Base-by-base conservation (phyloP, 1,140 invertebrate genomes). In the Zaprionus lachaisei region DNA sequence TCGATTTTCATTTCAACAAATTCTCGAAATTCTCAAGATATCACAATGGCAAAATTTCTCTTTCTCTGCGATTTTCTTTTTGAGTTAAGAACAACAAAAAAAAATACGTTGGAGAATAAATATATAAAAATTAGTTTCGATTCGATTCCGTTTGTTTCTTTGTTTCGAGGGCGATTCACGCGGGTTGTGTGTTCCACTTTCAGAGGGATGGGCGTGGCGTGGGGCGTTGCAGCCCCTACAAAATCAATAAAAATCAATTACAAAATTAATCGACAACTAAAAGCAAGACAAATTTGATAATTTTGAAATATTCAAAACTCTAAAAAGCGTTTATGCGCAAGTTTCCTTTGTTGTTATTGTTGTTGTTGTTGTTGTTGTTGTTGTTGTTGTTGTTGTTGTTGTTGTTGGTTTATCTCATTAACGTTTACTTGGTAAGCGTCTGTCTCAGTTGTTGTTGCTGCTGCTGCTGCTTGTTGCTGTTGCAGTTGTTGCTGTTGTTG, bases 381-480 rank as follows among this genome's bases (percentile, higher is more conserved):
- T 34, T 34, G 31, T 34, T 68, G 71, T 70, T 58, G 57, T 77
- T 69, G 74, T 60, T 67, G 54, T 77, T 77, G n/a, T n/a, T 49
- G 60, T 65, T 71, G 62, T 87, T 64, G 72, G 37, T 5, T 38
- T 38, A 34, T 34, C 65, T 70, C 84, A 81, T 84, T 72, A 85
- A 90, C 85, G 84, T 81, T 89, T 90, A 90, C 85, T 90, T 90
- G 51, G 85, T 90, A 90, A 81, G 79, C 76, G 79, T 81, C 77
- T 85, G 85, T 90, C 79, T 81, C 79, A 82, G 69, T 83, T 80
- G 64, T 57, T 74, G 66, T 68, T 74, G 58, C 37, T 71, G 67
- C 17, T 80, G 68, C 51, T 51, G 26, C 34, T 64, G 56, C 28
- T 26, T 75, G 63, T 51, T 60, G 60, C 47, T 60, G 65, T 51